A percentile compares a stretch with the other conserved stretches of the same genome.
These are phyloP conservation scores for Danio albolineatus DNA, from an alignment of 2,797 vertebrate genomes.

Conservation along the genomic window DNA sequence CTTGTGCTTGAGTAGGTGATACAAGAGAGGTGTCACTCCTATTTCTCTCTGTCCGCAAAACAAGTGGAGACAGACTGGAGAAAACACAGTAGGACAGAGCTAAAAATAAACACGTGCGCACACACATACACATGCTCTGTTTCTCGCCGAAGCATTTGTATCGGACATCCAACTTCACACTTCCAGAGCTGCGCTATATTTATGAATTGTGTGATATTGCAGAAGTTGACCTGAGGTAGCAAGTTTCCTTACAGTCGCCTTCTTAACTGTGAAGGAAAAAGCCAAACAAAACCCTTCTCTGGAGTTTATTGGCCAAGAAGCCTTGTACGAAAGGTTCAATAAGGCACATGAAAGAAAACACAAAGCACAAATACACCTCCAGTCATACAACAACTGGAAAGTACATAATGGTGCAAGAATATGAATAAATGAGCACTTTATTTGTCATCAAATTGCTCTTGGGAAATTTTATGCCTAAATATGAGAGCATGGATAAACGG, in stretches of 20 bases:
- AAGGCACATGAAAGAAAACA: slow-evolving; percentile 4
- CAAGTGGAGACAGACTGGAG: slow-evolving; percentile 36
- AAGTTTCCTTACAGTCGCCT: slow-evolving; percentile 33
- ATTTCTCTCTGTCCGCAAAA: slow-evolving; percentile 51
- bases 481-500: too few species aligned
- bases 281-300: slow-evolving; percentile 32
- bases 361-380: background rate
- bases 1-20: slow-evolving; percentile 44
- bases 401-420: background rate
- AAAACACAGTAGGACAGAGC: slow-evolving; percentile 43
- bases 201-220: slow-evolving; percentile 51
- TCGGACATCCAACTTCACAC: slow-evolving; percentile 25
- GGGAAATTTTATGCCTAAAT: too few species aligned
- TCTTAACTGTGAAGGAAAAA: slow-evolving; percentile 20
- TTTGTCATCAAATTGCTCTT: too few species aligned
- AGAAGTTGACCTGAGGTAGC: slow-evolving; percentile 43
- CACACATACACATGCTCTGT: slow-evolving; percentile 50
- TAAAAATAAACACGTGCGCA: slow-evolving; percentile 45
- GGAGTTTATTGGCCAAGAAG: background rate
- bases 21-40: slow-evolving; percentile 51
- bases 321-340: background rate
- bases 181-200: slow-evolving; percentile 41
- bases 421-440: background rate
- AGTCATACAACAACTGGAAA: background rate
- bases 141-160: slow-evolving; percentile 40